Evolutionary conservation across 2,888 invertebrate genomes (phyloP).

Genomic region (Chrysolina haemoptera): DNA sequence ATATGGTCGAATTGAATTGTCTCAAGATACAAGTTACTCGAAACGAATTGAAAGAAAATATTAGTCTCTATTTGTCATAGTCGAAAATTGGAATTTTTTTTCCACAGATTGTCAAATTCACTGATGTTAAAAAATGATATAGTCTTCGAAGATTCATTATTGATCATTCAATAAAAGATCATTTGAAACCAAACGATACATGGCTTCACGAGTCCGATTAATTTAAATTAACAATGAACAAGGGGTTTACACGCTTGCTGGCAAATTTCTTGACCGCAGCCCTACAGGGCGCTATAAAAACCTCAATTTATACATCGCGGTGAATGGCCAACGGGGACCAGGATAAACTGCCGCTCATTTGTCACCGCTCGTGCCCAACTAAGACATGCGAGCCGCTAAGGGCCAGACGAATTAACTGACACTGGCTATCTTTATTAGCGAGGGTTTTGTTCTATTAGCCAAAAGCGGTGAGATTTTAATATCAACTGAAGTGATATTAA

Average conservation of each 20-base stretch:
- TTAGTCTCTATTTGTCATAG: too few species aligned
- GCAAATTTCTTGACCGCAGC: slow-evolving; percentile 41
- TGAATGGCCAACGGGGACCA: slow-evolving; percentile 34
- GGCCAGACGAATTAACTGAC: slow-evolving; percentile 1
- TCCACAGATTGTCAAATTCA: too few species aligned
- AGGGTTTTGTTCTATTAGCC: background rate
- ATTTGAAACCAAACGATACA: slow-evolving; percentile 8
- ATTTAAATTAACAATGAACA: slow-evolving; percentile 41
- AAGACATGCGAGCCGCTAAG: background rate
- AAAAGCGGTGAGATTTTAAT: background rate
- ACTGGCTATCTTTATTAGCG: slow-evolving; percentile 4
- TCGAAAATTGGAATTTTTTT: too few species aligned
- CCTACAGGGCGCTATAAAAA: slow-evolving; percentile 32
- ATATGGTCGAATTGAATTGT: too few species aligned
- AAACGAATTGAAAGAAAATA: too few species aligned
- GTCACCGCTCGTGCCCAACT: slow-evolving; percentile 20
- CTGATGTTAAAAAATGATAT: too few species aligned
- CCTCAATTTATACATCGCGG: slow-evolving; percentile 41
- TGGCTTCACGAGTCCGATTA: slow-evolving; percentile 19
- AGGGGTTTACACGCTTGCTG: slow-evolving; percentile 39
- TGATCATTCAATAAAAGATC: slow-evolving; percentile 10
- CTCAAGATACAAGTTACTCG: too few species aligned
- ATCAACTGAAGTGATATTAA: background rate
- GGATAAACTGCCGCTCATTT: slow-evolving; percentile 36
- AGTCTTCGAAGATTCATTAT: too few species aligned